A percentile compares a stretch with the other conserved stretches of the same genome.
Evolutionary conservation across 2,888 invertebrate species (phyloP).

Genomic region (Apotomis turbidana): DNA sequence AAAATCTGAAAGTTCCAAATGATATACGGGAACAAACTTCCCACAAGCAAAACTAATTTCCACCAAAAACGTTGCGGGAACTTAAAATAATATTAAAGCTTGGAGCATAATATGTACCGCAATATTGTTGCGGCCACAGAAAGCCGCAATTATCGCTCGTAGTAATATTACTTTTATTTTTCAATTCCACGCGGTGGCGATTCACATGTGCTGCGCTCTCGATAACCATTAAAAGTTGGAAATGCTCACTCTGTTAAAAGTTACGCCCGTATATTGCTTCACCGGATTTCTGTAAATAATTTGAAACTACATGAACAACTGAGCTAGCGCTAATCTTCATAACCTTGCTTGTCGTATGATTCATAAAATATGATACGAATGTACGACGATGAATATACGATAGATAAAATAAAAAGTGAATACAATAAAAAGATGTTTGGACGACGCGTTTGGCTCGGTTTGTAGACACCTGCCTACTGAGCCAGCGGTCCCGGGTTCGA

Average conservation of each 20-base stretch:
- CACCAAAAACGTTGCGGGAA: neutral
- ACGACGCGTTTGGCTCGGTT: too few relatives aligned
- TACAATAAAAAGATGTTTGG: too few relatives aligned
- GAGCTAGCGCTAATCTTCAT: too few relatives aligned
- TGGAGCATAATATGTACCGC: constrained; percentile 8
- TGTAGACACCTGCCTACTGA: too few relatives aligned
- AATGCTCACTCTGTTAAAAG: constrained; percentile 30
- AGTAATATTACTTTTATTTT: constrained; percentile 32
- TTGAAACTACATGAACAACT: neutral
- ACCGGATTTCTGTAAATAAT: constrained; percentile 3
- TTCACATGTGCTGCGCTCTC: constrained; percentile 27
- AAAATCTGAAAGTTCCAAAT: neutral
- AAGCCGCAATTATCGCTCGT: constrained; percentile 22
- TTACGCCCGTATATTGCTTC: constrained; percentile 11
- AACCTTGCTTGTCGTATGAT: too few relatives aligned
- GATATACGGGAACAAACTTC: neutral
- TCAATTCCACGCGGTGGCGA: constrained; percentile 5
- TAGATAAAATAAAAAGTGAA: too few relatives aligned
- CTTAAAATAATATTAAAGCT: constrained; percentile 18
- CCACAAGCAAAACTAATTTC: neutral
- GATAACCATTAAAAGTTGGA: constrained; percentile 33
- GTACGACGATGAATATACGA: too few relatives aligned
- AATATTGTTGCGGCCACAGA: constrained; percentile 4
- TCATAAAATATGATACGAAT: too few relatives aligned
- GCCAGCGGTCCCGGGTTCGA: too few relatives aligned